Percentiles rank a stretch among this genome's conserved stretches.
phyloP scores from a whole-genome alignment of 2,888 invertebrate genomes.

The Lomographa bimaculata region DNA sequence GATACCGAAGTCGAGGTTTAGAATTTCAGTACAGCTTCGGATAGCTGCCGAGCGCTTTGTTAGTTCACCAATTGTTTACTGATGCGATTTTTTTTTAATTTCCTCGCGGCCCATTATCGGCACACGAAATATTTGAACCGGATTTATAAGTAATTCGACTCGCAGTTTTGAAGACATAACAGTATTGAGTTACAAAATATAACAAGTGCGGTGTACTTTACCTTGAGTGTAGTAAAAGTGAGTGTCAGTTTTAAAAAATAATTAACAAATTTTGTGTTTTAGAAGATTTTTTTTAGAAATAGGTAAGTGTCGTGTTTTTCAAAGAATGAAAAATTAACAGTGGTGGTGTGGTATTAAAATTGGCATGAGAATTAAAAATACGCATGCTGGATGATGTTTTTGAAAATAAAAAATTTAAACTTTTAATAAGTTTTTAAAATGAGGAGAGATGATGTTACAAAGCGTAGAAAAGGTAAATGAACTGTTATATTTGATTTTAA shows the following conservation, averaged over 20 bases:
- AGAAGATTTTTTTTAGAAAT: constrained; percentile 48
- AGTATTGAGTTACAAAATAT: constrained; percentile 51
- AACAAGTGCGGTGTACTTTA: constrained; percentile 42
- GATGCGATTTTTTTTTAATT: constrained; percentile 68
- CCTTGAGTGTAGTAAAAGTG: constrained; percentile 34
- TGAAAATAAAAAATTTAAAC: constrained; percentile 17
- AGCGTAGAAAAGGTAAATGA: constrained; percentile 29
- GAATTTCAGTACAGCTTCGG: constrained; percentile 84
- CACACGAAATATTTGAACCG: constrained; percentile 46
- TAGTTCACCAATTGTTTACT: constrained; percentile 77
- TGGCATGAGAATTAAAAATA: constrained; percentile 62
- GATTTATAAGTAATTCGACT: constrained; percentile 42
- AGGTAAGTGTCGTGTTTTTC: constrained; percentile 74
- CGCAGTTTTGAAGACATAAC: constrained; percentile 38
- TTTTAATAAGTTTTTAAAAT: constrained; percentile 23
- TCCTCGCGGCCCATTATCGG: constrained; percentile 47
- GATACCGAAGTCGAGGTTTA: constrained; percentile 81
- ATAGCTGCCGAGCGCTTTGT: constrained; percentile 82
- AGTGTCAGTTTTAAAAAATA: constrained; percentile 35
- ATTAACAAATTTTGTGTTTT: constrained; percentile 35
- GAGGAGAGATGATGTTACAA: constrained; percentile 25
- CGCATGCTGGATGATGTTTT: constrained; percentile 66
- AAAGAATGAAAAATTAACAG: constrained; percentile 60
- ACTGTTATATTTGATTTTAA: no score
- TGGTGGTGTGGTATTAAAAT: constrained; percentile 73